These are phyloP conservation scores for Drosophila watanabei DNA, from an alignment of 1,140 invertebrate species.

Conservation along the genomic window DNA sequence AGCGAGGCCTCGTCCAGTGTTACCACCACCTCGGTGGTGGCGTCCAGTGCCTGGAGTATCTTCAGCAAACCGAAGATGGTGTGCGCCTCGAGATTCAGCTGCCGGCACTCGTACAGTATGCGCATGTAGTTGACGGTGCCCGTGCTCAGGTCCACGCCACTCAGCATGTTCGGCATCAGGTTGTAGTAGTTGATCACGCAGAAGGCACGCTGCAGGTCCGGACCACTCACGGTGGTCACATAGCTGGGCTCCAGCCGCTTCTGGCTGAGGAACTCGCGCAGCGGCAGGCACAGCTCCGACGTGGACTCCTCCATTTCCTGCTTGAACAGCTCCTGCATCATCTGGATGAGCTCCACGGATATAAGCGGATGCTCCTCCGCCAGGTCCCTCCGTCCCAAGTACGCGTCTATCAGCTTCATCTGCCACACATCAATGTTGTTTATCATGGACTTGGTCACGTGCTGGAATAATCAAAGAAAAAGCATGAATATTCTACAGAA, in stretches of 20 bases:
- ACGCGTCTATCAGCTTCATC: conserved; percentile 71
- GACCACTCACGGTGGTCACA: conserved; percentile 59
- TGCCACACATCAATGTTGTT: conserved; percentile 82
- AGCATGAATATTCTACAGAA: not conserved
- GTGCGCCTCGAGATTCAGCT: conserved; percentile 71
- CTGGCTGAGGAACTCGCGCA: conserved; percentile 68
- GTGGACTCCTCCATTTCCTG: conserved; percentile 62
- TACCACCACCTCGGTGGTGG: conserved; percentile 4
- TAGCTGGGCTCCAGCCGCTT: conserved; percentile 62
- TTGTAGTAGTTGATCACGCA: conserved; percentile 88
- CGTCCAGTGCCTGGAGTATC: conserved; percentile 75
- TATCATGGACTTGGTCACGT: conserved; percentile 60
- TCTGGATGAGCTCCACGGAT: conserved; percentile 73
- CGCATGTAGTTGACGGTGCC: conserved; percentile 79
- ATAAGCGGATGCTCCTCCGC: conserved; percentile 61
- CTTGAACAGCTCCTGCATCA: conserved; percentile 75
- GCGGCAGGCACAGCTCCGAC: conserved; percentile 41
- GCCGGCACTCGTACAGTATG: conserved; percentile 78
- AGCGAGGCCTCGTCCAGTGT: conserved; percentile 29
- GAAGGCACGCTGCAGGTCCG: conserved; percentile 85
- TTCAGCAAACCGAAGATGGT: conserved; percentile 79
- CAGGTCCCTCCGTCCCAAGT: conserved; percentile 38
- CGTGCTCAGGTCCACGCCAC: conserved; percentile 63
- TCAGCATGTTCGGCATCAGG: conserved; percentile 86
- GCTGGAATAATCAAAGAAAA: conserved; percentile 18